A percentile compares a stretch with the other conserved stretches of the same genome.
These are phyloP conservation scores for Zaprionus tsacasi DNA, from an alignment of 1,140 invertebrate species.

Conservation along the genomic window DNA sequence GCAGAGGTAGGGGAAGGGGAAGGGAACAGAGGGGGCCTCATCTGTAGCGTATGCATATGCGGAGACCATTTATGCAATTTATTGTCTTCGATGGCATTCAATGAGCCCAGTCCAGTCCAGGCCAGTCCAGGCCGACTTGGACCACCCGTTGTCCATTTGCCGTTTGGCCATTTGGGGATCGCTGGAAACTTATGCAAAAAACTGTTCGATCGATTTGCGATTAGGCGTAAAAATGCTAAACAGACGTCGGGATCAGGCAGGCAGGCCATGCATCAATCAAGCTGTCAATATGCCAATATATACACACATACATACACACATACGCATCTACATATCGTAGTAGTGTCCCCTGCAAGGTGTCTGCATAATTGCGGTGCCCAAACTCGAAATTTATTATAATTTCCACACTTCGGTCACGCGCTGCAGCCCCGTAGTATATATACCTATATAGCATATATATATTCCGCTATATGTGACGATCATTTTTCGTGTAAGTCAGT, in stretches of 20 bases:
- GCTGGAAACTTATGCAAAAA: slow-evolving; percentile 47
- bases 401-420: slow-evolving; percentile 65
- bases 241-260: slow-evolving; percentile 25
- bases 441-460: background rate
- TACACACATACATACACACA: background rate
- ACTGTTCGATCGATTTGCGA: slow-evolving; percentile 54
- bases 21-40: background rate
- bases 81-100: slow-evolving; percentile 75
- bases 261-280: slow-evolving; percentile 62
- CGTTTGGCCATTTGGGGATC: slow-evolving; percentile 2
- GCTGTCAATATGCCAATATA: slow-evolving; percentile 78
- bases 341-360: slow-evolving; percentile 57
- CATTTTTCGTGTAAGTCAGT: slow-evolving; percentile 48
- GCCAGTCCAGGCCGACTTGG: slow-evolving; percentile 19
- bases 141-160: slow-evolving; percentile 63
- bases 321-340: too few relatives aligned
- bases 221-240: slow-evolving; percentile 57
- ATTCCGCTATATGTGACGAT: slow-evolving; percentile 27
- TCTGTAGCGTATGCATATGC: slow-evolving; percentile 34
- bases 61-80: slow-evolving; percentile 75
- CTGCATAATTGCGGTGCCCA: slow-evolving; percentile 65
- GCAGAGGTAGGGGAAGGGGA: background rate
- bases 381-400: slow-evolving; percentile 80
- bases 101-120: slow-evolving; percentile 39
- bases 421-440: background rate